phyloP scores from a whole-genome alignment of 2,797 vertebrate species.

The Sebastes iracundus region DNA sequence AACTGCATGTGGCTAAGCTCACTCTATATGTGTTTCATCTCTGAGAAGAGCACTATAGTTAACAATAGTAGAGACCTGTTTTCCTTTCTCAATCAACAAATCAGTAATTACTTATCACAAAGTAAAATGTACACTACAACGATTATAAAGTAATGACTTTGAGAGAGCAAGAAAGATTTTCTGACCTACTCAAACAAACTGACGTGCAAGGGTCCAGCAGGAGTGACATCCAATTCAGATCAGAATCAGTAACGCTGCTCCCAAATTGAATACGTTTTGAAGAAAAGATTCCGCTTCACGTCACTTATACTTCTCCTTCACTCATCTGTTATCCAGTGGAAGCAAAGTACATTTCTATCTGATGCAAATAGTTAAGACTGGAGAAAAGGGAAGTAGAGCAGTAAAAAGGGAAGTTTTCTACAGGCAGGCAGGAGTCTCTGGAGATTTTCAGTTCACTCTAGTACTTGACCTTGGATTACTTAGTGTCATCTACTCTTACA shows the following conservation, averaged over 20 bases:
- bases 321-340: neutral
- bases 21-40: too few species aligned
- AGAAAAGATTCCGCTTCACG: neutral
- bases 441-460: neutral
- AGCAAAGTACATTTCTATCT: neutral
- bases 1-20: too few species aligned
- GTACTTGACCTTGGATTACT: neutral
- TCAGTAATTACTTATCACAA: neutral
- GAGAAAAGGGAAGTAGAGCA: neutral
- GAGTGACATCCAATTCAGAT: neutral
- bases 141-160: too few species aligned
- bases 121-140: too few species aligned
- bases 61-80: neutral
- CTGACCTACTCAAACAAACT: too few species aligned
- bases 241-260: neutral
- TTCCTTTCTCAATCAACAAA: neutral
- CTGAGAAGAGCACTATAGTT: too few species aligned
- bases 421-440: neutral
- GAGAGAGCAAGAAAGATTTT: too few species aligned
- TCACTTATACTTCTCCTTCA: neutral
- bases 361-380: neutral
- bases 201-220: rapidly evolving
- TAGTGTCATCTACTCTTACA: neutral
- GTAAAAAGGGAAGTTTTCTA: neutral
- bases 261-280: neutral